phyloP scores from a whole-genome alignment of 2,888 invertebrate genomes.

The Malachius bipustulatus region DNA sequence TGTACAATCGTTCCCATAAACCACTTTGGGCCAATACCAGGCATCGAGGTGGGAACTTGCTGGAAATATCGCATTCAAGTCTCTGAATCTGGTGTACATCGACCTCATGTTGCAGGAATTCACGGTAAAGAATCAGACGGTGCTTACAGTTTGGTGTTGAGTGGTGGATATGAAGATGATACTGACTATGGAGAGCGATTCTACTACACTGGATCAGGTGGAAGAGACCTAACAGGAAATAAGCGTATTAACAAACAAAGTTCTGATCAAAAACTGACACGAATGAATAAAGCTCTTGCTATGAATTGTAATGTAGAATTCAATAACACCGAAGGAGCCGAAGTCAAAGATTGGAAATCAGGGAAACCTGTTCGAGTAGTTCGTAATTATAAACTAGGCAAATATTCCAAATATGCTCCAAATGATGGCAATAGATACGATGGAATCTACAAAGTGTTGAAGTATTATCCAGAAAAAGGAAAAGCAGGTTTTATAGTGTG shows the following conservation, averaged over 20 bases:
- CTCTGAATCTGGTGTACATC: slow-evolving; percentile 71
- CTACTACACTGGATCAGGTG: slow-evolving; percentile 74
- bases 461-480: slow-evolving; percentile 68
- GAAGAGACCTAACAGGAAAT: slow-evolving; percentile 70
- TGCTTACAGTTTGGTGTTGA: slow-evolving; percentile 69
- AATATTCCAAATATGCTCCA: slow-evolving; percentile 70
- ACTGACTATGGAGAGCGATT: slow-evolving; percentile 69
- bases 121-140: slow-evolving; percentile 67
- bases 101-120: slow-evolving; percentile 75
- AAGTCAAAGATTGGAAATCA: slow-evolving; percentile 55
- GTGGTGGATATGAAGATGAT: slow-evolving; percentile 79
- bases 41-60: slow-evolving; percentile 70
- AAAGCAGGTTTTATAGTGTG: slow-evolving; percentile 68
- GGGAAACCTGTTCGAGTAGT: slow-evolving; percentile 73
- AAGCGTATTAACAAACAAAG: slow-evolving; percentile 70
- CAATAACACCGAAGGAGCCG: slow-evolving; percentile 50
- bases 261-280: slow-evolving; percentile 63
- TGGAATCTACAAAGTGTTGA: slow-evolving; percentile 77
- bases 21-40: slow-evolving; percentile 73
- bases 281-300: slow-evolving; percentile 69
- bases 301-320: slow-evolving; percentile 64
- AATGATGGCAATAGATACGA: slow-evolving; percentile 68
- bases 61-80: slow-evolving; percentile 71
- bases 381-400: slow-evolving; percentile 59
- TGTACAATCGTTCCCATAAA: slow-evolving; percentile 58